Evolutionary conservation across 1,140 invertebrate genomes (phyloP), one percentile per base, ranked within the genome.

Genomic region (Mesaphorura yosii): DNA sequence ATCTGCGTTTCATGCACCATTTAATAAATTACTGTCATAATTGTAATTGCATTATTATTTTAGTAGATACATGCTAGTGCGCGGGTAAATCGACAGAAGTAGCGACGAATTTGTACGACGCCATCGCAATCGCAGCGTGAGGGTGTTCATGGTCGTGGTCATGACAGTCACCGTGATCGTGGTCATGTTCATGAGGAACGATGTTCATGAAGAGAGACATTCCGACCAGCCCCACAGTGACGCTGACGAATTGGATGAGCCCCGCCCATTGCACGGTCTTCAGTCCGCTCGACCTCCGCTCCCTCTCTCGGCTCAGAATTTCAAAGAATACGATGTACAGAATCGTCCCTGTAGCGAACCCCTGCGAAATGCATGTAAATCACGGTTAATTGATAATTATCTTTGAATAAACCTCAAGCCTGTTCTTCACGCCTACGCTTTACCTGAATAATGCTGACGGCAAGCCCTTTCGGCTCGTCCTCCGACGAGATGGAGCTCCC

Each of bases 261-360:
- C 59, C 59, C 15, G 51, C 34, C 25, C 23, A 34, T 3, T 19
- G 26, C 3, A 3, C 20, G 12, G 27, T 31, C 39, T 63, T 3
- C 40, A 62, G 20, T 40, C 40, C 26, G 14, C 6, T 44, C 12
- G 34, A 29, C 25, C 53, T 50, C 23, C 57, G 65, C 45, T 54
- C 55, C 48, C 82, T 75, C 46, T 72, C 67, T 31, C 73, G 71
- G 31, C 84, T 83, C 44, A 90, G 74, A 23, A 92, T 85, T 70
- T 91, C 88, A 66, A 90, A 90, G 76, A 91, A 91, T 1, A 89
- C 85, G 31, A 92, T 86, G 66, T 90, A 91, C 0, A 91, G 75
- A 12, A 92, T 73, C 0, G 88, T 91, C 19, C 88, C 88, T 38
- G 84, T 84, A 0, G 87, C 86, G 69, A 90, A 77, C 10, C 85